Conservation (phyloP, 2,113 vertebrate species). For the Saguinus imperator region DNA sequence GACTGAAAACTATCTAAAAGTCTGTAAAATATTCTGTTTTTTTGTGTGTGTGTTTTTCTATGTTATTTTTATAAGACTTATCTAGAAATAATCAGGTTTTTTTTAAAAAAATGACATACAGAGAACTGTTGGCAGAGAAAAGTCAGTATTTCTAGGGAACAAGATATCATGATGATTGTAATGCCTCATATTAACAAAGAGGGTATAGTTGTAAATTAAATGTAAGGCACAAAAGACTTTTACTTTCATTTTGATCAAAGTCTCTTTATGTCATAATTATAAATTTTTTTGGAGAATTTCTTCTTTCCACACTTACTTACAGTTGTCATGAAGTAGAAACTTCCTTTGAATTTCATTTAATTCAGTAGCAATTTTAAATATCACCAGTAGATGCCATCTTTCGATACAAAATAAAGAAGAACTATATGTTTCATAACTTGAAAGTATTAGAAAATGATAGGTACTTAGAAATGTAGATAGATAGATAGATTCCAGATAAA, state of each 20-base stretch:
- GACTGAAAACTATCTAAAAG: background rate
- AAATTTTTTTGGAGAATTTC: background rate
- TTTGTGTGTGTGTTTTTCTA: background rate
- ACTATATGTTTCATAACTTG: background rate
- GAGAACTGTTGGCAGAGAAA: background rate
- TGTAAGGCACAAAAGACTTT: background rate
- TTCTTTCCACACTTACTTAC: background rate
- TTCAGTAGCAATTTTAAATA: constrained; percentile 46
- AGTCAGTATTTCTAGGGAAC: background rate
- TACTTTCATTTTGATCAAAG: background rate
- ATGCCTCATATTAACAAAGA: background rate
- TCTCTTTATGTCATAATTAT: background rate
- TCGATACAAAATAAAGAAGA: constrained; percentile 59
- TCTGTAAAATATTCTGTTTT: background rate
- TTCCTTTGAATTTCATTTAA: background rate
- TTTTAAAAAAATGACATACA: background rate
- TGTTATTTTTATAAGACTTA: background rate
- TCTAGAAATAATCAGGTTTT: background rate
- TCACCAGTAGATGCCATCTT: constrained; percentile 71
- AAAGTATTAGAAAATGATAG: background rate
- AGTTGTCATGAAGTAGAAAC: background rate
- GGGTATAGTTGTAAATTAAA: background rate
- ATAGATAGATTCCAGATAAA: background rate
- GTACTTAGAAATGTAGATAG: background rate
- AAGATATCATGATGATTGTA: background rate